These are phyloP conservation scores for Gymnoscelis rufifasciata DNA, from an alignment of 2,888 invertebrate species.

Conservation along the genomic window DNA sequence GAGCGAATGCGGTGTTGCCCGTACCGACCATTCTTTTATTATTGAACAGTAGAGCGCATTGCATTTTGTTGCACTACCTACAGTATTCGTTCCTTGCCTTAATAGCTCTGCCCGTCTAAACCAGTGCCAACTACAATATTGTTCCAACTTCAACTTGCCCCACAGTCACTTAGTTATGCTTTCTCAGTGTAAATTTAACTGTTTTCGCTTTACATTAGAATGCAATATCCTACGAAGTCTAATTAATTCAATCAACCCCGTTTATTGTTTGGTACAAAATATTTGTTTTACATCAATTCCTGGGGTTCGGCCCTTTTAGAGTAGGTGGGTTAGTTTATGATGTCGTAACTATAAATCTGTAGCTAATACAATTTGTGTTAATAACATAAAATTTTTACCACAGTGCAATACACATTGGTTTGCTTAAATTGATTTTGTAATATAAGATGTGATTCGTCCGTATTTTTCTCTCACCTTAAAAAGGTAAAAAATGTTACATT, in stretches of 20 bases:
- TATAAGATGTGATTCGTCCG: too few relatives aligned
- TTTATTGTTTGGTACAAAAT: conserved; percentile 26
- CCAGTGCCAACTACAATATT: conserved; percentile 36
- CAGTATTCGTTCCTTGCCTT: conserved; percentile 11
- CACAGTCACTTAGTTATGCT: conserved; percentile 23
- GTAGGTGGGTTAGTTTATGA: conserved; percentile 33
- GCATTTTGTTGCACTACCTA: conserved; percentile 31
- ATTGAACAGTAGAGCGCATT: conserved; percentile 55
- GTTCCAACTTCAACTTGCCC: conserved; percentile 26
- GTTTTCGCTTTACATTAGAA: conserved; percentile 18
- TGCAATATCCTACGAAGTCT: conserved; percentile 19
- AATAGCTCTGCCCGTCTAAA: conserved; percentile 8
- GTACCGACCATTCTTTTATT: conserved; percentile 56
- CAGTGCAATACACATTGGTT: conserved; percentile 31
- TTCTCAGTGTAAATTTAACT: conserved; percentile 18
- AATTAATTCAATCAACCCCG: conserved; percentile 27
- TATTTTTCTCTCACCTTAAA: conserved; percentile 7
- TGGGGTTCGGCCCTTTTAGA: conserved; percentile 23
- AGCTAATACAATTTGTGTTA: conserved; percentile 27
- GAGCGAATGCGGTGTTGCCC: conserved; percentile 16
- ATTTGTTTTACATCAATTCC: conserved; percentile 28
- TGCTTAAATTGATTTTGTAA: conserved; percentile 20
- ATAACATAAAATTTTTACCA: conserved; percentile 29
- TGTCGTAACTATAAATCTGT: conserved; percentile 33
- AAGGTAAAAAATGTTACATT: conserved; percentile 6